Base-by-base conservation (phyloP, 2,888 invertebrate genomes). In the Cheilosia grossa region DNA sequence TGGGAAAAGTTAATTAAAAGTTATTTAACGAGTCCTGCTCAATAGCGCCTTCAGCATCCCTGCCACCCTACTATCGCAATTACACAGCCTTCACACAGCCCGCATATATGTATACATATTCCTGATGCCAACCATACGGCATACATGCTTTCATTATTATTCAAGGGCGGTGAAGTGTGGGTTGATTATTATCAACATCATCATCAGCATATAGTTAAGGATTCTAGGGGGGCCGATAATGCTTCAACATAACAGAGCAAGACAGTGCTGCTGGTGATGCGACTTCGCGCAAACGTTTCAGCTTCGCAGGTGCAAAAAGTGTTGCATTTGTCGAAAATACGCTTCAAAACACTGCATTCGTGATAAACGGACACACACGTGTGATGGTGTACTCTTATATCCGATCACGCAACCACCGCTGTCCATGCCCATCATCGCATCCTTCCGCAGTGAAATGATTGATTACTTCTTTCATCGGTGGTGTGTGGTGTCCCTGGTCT, bases 1-100 rank as follows among this genome's bases (percentile, higher is more conserved):
- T 83, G 66, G 70, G 69, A 79, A 83, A 83, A 83, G 82, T 82
- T 83, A 83, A 83, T 83, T 83, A 83, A 83, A 83, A 83, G 64
- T 83, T 83, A 75, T 80, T 79, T 83, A 83, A 80, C 80, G 83
- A 69, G 74, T 61, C 44, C 73, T 56, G 61, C 53, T 74, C 24
- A 27, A 69, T 69, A 63, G 74, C 59, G 79, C 74, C 73, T 78
- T 13, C 21, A 44, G 79, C 79, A 54, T 67, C 17, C 42, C 44
- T 7, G 21, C 59, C 49, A 47, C 47, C 33, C n/a, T 7, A 37
- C 13, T 37, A 37, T 37, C 10, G 37, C 13, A 13, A 37, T 37
- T 37, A 37, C 9, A n/a, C 21, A 4, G 24, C 17, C 15, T 19
- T 49, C 19, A 51, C 21, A 19, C 17, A 17, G 27, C 40, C 15